Base-by-base conservation (phyloP, 2,113 vertebrate genomes). In the Ciconia stormi region DNA sequence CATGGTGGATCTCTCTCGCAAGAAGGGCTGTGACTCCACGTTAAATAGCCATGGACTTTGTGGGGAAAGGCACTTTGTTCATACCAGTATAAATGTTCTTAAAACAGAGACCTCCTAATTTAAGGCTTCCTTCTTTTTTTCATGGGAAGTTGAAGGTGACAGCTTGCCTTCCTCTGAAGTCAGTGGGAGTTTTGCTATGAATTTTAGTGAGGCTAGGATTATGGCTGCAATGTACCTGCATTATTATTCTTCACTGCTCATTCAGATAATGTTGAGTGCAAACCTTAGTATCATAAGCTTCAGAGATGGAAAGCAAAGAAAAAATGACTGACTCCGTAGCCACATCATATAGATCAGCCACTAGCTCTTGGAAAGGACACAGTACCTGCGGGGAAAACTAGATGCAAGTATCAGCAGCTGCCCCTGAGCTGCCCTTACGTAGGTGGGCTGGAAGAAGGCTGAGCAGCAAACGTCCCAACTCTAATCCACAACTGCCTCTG, bases 401-500 rank as follows among this genome's bases (percentile, higher is more conserved):
- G 62, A 62, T 69, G 34, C 26, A 66, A 71, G 30, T 34, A 42
- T 27, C 81, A 86, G 69, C 32, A 95, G 88, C 56, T 65, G 62
- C 23, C 84, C 63, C 74, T 2, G 12, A 55, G 32, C 56, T n/a
- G 52, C 36, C 52, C 71, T 90, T 56, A 32, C 4, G 11, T 44
- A 90, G 72, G 42, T 78, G 67, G 36, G 29, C 59, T 96, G 79
- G 77, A 47, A 81, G 77, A 80, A 78, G 26, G 26, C 10, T 62
- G 55, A 71, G 61, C 42, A 94, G 89, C 26, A 82, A 88, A 94
- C 30, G 50, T 82, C 85, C 82, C 34, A 10, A 59, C 30, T 90
- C 10, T 92, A 76, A 94, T 84, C 55, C 61, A 85, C 73, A 97
- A 72, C 46, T 74, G 84, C 94, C 83, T 98, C 69, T 19, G 56